Percentiles rank a stretch among this genome's conserved stretches.
Conservation (phyloP, 92 coral and sea anemone species). For the Phenganax stokvisi region DNA sequence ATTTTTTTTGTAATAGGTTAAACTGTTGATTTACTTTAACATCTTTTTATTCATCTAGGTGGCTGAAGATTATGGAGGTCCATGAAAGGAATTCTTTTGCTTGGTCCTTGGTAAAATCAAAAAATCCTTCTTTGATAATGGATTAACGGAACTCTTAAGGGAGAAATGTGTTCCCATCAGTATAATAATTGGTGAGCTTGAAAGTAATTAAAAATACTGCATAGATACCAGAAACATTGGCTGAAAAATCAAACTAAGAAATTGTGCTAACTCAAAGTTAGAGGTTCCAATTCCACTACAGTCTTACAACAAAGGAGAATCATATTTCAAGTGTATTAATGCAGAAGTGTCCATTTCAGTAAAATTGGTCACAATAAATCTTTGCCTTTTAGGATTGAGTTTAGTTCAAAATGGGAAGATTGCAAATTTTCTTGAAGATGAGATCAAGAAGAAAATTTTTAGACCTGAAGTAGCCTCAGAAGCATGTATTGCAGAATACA, state of each 20-base stretch:
- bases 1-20: too few species aligned
- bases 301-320: too few species aligned
- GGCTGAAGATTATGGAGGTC: constrained; percentile 32
- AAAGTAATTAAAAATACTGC: neutral
- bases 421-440: constrained; percentile 34
- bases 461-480: neutral
- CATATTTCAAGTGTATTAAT: too few species aligned
- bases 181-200: constrained; percentile 17
- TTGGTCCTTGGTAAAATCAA: constrained; percentile 22
- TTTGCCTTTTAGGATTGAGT: constrained; percentile 15
- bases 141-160: neutral
- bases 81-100: constrained; percentile 26
- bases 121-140: constrained; percentile 22
- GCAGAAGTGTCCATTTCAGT: too few species aligned
- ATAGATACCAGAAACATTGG: too few species aligned
- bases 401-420: constrained; percentile 34
- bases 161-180: constrained; percentile 4
- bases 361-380: too few species aligned
- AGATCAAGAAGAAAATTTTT: constrained; percentile 21
- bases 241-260: too few species aligned
- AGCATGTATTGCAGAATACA: constrained; percentile 25
- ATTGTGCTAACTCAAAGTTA: too few species aligned
- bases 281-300: too few species aligned
- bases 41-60: neutral
- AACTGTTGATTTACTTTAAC: too few species aligned